Evolutionary conservation across 2,797 vertebrate genomes (phyloP).

Genomic region (Adelosebastes latens): DNA sequence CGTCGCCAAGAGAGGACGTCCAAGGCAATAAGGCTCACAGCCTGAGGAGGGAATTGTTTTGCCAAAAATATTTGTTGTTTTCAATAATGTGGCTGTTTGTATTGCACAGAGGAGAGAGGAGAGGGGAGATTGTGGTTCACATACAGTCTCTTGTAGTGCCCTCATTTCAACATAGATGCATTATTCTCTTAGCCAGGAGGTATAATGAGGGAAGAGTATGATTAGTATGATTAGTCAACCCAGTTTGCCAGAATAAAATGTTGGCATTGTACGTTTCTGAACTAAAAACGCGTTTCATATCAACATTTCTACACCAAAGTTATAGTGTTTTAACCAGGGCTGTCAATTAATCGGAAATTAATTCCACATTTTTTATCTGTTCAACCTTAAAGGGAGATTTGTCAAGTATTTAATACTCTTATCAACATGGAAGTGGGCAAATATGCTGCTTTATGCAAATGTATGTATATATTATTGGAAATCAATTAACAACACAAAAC

Average conservation of each 20-base stretch:
- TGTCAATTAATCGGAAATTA: no score
- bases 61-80: conserved; percentile 68
- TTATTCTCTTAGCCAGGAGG: conserved; percentile 25
- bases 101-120: conserved; percentile 17
- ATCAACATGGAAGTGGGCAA: no score
- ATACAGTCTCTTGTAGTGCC: conserved; percentile 34
- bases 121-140: conserved; percentile 11
- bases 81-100: conserved; percentile 63
- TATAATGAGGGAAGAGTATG: conserved; percentile 27
- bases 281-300: neutral
- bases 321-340: neutral
- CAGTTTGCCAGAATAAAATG: neutral
- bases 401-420: no score
- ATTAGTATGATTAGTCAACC: conserved; percentile 47
- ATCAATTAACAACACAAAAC: no score
- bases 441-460: no score
- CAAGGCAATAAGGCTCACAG: conserved; percentile 58
- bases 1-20: conserved; percentile 26
- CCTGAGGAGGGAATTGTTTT: conserved; percentile 54
- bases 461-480: no score
- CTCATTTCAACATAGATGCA: conserved; percentile 44
- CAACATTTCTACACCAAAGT: neutral
- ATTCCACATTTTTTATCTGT: no score
- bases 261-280: neutral
- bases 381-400: no score